Conservation (phyloP, 2,797 vertebrate species). For the Lithobates pipiens region DNA sequence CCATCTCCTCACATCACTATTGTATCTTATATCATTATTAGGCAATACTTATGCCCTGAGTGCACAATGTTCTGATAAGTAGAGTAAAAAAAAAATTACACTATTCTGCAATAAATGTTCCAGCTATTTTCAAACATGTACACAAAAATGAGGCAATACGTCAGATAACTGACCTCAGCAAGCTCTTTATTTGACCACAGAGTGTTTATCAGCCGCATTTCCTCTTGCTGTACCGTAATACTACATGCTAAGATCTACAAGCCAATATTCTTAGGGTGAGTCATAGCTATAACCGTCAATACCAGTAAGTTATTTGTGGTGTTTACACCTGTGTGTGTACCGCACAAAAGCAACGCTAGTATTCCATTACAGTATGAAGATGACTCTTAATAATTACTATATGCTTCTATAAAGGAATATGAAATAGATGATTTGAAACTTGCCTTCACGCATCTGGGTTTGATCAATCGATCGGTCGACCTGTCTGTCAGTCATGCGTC, state of each 20-base stretch:
- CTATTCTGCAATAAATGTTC: slow-evolving; percentile 52
- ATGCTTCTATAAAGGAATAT: no score
- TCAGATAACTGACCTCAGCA: slow-evolving; percentile 44
- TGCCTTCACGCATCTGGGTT: no score
- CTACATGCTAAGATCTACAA: slow-evolving; percentile 4
- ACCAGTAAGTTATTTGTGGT: slow-evolving; percentile 17
- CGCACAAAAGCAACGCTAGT: background rate
- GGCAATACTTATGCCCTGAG: slow-evolving; percentile 39
- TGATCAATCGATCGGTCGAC: no score
- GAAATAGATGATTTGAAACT: no score
- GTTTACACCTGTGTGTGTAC: background rate
- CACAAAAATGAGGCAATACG: slow-evolving; percentile 8
- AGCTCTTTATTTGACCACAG: slow-evolving; percentile 25
- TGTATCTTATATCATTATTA: slow-evolving; percentile 18
- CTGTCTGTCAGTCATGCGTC: no score
- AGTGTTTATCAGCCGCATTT: slow-evolving; percentile 40
- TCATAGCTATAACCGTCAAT: slow-evolving; percentile 33
- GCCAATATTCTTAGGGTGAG: slow-evolving; percentile 10
- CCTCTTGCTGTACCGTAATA: slow-evolving; percentile 28
- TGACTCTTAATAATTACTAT: background rate
- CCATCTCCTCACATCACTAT: slow-evolving; percentile 4
- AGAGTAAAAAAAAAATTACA: slow-evolving; percentile 46
- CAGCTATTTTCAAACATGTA: slow-evolving; percentile 30
- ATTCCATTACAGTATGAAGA: background rate
- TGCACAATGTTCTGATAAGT: slow-evolving; percentile 47